phyloP scores from a whole-genome alignment of 2,888 invertebrate genomes.

The Tipula lateralis region DNA sequence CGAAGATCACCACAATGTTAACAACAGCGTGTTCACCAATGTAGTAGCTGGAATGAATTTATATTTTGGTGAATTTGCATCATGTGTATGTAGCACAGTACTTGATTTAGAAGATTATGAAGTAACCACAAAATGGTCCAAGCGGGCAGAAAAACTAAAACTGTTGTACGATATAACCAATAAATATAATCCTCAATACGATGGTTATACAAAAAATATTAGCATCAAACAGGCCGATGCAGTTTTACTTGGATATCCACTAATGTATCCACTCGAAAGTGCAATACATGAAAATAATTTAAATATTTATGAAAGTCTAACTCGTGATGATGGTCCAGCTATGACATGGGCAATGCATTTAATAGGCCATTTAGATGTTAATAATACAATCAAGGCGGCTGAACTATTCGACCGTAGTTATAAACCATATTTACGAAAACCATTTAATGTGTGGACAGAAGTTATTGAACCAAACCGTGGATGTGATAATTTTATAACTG shows the following conservation, averaged over 20 bases:
- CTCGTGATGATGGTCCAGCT: constrained; percentile 54
- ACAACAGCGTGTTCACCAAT: constrained; percentile 58
- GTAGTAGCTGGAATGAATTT: constrained; percentile 56
- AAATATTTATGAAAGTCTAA: constrained; percentile 54
- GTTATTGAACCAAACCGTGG: constrained; percentile 52
- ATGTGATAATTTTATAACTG: constrained; percentile 57
- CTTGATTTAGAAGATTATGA: neutral
- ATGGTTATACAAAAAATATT: constrained; percentile 50
- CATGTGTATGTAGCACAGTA: constrained; percentile 30
- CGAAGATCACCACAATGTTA: constrained; percentile 56
- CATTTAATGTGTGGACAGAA: constrained; percentile 62
- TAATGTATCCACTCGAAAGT: constrained; percentile 55
- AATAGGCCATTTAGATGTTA: constrained; percentile 52
- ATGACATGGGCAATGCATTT: constrained; percentile 64
- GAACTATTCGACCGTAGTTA: constrained; percentile 53
- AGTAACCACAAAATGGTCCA: constrained; percentile 39
- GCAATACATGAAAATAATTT: constrained; percentile 54
- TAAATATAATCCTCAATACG: constrained; percentile 58
- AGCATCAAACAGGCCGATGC: constrained; percentile 58
- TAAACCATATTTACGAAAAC: constrained; percentile 53
- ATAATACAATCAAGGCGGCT: constrained; percentile 48
- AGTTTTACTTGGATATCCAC: constrained; percentile 55
- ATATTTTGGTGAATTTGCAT: constrained; percentile 51
- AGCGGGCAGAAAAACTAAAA: constrained; percentile 53
- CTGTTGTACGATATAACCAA: constrained; percentile 51